Conservation (phyloP, 2,888 invertebrate species). For the Scaptomyza tumidula region DNA sequence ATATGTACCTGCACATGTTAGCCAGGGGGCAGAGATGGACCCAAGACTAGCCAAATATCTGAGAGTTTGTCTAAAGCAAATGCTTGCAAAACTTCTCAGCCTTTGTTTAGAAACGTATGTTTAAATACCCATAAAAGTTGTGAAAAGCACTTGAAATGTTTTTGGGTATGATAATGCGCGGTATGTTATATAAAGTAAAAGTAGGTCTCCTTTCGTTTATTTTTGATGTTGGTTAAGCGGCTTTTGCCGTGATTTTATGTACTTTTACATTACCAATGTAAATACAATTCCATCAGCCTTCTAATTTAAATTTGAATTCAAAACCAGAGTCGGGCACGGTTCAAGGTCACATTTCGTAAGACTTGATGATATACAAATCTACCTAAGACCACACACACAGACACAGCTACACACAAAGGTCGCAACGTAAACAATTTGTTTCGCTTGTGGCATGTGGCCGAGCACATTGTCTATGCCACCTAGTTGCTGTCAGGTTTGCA, state of each 20-base stretch:
- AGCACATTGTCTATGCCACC: conserved; percentile 48
- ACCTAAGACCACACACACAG: conserved; percentile 16
- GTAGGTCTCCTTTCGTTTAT: conserved; percentile 3
- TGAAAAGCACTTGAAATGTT: conserved; percentile 1
- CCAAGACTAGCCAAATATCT: conserved; percentile 4
- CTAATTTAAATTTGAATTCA: conserved; percentile 20
- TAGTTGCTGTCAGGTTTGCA: conserved; percentile 31
- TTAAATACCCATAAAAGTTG: not conserved
- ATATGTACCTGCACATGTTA: conserved; percentile 4
- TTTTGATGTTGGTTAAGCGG: conserved; percentile 4
- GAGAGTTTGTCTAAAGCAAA: conserved; percentile 8
- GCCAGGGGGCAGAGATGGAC: not conserved
- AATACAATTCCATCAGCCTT: conserved; percentile 33
- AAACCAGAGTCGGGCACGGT: not conserved
- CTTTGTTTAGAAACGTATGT: not conserved
- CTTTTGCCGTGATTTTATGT: conserved; percentile 12
- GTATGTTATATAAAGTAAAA: not conserved
- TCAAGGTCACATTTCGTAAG: conserved; percentile 43
- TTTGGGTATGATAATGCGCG: not conserved
- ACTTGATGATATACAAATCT: conserved; percentile 46
- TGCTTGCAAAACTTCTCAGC: conserved; percentile 5
- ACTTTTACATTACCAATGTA: conserved; percentile 20
- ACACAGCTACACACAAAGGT: not conserved
- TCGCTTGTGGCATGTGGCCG: conserved; percentile 52
- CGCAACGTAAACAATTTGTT: conserved; percentile 59